Evolutionary conservation across 1,140 invertebrate genomes (phyloP).

Genomic region (Diabrotica undecimpunctata): DNA sequence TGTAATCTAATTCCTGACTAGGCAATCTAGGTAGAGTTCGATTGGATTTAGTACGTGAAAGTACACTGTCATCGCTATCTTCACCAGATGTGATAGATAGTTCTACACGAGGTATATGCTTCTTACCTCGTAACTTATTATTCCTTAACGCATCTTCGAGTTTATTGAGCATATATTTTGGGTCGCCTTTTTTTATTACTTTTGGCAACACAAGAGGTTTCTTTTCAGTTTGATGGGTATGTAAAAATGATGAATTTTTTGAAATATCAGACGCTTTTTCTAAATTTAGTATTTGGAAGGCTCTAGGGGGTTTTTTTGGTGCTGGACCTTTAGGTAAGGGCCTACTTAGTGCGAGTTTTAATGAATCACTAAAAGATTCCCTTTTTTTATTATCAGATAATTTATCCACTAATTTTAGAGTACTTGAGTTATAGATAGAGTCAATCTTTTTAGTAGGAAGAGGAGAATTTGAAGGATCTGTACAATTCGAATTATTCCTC

Average conservation of each 20-base stretch:
- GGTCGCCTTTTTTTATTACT: slow-evolving; percentile 42
- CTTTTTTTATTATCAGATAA: slow-evolving; percentile 26
- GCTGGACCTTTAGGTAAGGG: slow-evolving; percentile 63
- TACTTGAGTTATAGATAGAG: slow-evolving; percentile 34
- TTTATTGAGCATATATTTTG: slow-evolving; percentile 59
- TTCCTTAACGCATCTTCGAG: slow-evolving; percentile 55
- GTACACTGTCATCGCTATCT: slow-evolving; percentile 39
- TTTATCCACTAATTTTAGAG: slow-evolving; percentile 31
- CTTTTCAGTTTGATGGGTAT: slow-evolving; percentile 17
- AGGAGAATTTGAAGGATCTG: slow-evolving; percentile 11
- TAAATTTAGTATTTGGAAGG: slow-evolving; percentile 53
- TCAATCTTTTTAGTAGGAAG: slow-evolving; percentile 23
- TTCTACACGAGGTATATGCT: slow-evolving; percentile 27
- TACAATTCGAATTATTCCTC: slow-evolving; percentile 28
- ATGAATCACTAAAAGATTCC: slow-evolving; percentile 51
- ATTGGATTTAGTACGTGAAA: slow-evolving; percentile 33
- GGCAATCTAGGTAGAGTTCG: slow-evolving; percentile 24
- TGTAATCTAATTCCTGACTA: slow-evolving; percentile 10
- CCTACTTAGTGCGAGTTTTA: slow-evolving; percentile 59
- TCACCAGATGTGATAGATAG: slow-evolving; percentile 36
- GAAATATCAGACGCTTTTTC: slow-evolving; percentile 14
- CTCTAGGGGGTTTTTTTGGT: slow-evolving; percentile 68
- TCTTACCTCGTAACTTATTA: slow-evolving; percentile 45
- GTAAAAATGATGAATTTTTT: slow-evolving; percentile 32
- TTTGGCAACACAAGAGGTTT: slow-evolving; percentile 17